Percentiles rank a stretch among this genome's conserved stretches.
Conservation (phyloP, 2,888 invertebrate genomes). For the Taenaris catops region DNA sequence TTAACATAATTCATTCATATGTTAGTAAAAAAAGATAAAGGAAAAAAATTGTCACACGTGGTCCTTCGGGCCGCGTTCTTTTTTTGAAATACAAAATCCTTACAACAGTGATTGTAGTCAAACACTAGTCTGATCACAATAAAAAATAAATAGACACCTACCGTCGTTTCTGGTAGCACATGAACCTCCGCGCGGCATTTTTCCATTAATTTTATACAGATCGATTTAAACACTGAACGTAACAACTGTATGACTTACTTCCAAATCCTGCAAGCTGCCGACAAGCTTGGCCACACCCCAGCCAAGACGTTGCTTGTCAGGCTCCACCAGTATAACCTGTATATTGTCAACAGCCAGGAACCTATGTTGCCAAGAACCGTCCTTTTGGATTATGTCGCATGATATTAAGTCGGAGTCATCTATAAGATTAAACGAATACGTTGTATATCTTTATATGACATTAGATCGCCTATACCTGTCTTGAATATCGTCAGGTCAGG, state of each 20-base stretch:
- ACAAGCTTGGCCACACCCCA: slow-evolving; percentile 99
- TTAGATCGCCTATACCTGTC: no score
- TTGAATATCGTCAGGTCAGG: no score
- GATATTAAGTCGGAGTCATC: slow-evolving; percentile 99
- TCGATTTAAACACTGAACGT: slow-evolving; percentile 89
- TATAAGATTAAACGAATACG: no score
- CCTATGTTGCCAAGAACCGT: slow-evolving; percentile 93
- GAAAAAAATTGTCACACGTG: no score
- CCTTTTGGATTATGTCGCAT: slow-evolving; percentile 95
- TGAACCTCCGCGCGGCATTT: slow-evolving; percentile 95
- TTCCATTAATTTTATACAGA: slow-evolving; percentile 93
- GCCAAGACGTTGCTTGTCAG: slow-evolving; percentile 95
- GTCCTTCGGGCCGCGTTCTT: no score
- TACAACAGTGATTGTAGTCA: no score
- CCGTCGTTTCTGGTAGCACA: slow-evolving; percentile 92
- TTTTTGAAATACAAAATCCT: no score
- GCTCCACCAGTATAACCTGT: slow-evolving; percentile 98
- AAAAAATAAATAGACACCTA: slow-evolving; percentile 31
- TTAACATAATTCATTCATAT: no score
- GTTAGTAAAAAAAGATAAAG: no score
- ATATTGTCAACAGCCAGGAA: slow-evolving; percentile 97
- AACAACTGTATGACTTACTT: slow-evolving; percentile 83
- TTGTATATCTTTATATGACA: no score
- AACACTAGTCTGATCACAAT: no score
- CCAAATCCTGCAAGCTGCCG: slow-evolving; percentile 96